These are phyloP conservation scores for Drosophila subquinaria DNA, from an alignment of 2,888 invertebrate species.

Conservation along the genomic window DNA sequence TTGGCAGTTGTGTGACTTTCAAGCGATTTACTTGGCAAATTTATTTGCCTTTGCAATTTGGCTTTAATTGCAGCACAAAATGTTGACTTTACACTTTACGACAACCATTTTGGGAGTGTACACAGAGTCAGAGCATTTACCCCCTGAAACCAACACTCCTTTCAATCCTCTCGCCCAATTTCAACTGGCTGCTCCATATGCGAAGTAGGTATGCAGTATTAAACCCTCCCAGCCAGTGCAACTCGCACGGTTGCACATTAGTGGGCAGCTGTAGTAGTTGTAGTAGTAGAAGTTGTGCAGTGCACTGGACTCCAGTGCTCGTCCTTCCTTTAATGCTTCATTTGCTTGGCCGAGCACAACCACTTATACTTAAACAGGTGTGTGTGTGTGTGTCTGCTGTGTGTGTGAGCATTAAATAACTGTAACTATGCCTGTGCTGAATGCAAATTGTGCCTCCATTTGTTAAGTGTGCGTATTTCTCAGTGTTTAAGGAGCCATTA, in stretches of 20 bases:
- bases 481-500: constrained; percentile 45
- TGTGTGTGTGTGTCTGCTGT: constrained; percentile 30
- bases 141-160: too few relatives aligned
- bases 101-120: constrained; percentile 53
- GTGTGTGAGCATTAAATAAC: constrained; percentile 66
- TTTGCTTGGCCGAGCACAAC: constrained; percentile 63
- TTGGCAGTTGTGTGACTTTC: constrained; percentile 53
- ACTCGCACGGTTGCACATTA: constrained; percentile 47
- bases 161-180: background rate
- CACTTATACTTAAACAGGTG: constrained; percentile 56
- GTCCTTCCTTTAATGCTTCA: constrained; percentile 51
- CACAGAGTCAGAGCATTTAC: constrained; percentile 10
- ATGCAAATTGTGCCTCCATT: constrained; percentile 68
- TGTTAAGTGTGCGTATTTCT: constrained; percentile 25
- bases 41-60: constrained; percentile 68
- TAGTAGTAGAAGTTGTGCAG: too few relatives aligned
- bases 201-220: background rate
- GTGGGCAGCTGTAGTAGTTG: constrained; percentile 11
- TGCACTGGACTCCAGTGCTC: constrained; percentile 28
- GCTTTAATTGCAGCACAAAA: constrained; percentile 76
- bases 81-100: constrained; percentile 75
- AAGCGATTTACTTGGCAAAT: constrained; percentile 65
- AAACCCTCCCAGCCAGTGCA: background rate
- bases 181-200: constrained; percentile 4
- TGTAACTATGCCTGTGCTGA: constrained; percentile 61